Conservation (phyloP, 2,797 vertebrate species). For the Heteromormyrus szaboi region DNA sequence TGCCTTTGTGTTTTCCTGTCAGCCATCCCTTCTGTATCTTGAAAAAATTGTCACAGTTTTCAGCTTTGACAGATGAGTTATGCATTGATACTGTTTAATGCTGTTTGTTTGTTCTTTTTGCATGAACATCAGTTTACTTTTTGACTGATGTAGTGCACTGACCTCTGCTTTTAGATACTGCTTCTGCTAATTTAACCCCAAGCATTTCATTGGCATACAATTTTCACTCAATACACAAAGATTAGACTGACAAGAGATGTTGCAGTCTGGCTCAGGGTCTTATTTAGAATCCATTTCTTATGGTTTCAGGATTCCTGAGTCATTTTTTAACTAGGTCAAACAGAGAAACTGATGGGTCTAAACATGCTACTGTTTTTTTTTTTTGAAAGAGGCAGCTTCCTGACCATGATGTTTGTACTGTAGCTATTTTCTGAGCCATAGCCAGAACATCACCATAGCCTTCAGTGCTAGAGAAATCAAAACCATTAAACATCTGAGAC, state of each 20-base stretch:
- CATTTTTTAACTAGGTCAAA: not conserved
- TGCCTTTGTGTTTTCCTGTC: conserved; percentile 30
- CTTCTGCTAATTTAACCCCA: not conserved
- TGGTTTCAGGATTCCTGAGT: not conserved
- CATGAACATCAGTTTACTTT: not conserved
- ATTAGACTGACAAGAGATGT: not conserved
- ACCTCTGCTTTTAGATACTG: not conserved
- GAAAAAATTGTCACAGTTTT: not conserved
- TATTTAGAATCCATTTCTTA: not conserved
- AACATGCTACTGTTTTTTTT: not conserved
- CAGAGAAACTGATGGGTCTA: not conserved
- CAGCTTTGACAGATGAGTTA: not conserved
- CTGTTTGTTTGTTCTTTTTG: not conserved
- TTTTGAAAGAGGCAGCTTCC: not conserved
- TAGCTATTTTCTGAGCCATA: not conserved
- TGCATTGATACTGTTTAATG: not conserved
- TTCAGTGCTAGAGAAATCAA: not conserved
- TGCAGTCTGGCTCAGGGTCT: not conserved
- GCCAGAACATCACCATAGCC: not conserved
- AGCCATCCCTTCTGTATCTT: not conserved
- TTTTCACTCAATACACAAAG: not conserved
- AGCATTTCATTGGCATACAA: not conserved
- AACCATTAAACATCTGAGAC: not conserved
- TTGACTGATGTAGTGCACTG: not conserved
- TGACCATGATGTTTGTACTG: not conserved